phyloP scores from a whole-genome alignment of 2,888 invertebrate genomes.

The Apamea monoglypha region DNA sequence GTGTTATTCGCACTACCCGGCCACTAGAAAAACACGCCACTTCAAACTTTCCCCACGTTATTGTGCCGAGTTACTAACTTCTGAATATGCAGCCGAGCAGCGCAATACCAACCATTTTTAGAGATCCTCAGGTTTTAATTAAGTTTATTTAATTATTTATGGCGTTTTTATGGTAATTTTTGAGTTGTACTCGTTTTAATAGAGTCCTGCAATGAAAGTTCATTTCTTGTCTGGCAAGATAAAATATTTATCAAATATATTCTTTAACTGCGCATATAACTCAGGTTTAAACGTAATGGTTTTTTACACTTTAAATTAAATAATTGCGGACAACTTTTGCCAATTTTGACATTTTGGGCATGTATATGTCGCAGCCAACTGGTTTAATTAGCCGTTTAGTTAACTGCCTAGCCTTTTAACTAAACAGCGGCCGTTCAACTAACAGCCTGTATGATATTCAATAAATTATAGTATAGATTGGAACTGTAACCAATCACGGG shows the following conservation, averaged over 20 bases:
- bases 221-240: conserved; percentile 24
- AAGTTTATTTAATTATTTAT: conserved; percentile 58
- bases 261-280: not conserved
- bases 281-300: not conserved
- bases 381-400: no score
- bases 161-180: conserved; percentile 40
- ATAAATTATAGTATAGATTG: no score
- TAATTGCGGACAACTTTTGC: not conserved
- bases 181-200: conserved; percentile 41
- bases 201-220: conserved; percentile 27
- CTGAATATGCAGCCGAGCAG: conserved; percentile 58
- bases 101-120: conserved; percentile 59
- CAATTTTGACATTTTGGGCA: not conserved
- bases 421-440: no score
- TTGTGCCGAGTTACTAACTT: conserved; percentile 66
- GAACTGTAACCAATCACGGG: no score
- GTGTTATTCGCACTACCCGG: conserved; percentile 55
- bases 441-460: no score
- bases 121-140: conserved; percentile 59
- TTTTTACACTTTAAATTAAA: not conserved
- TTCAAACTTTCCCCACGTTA: conserved; percentile 70
- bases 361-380: not conserved
- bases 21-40: conserved; percentile 70
- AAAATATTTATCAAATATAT: conserved; percentile 8
- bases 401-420: no score